Base-by-base conservation (phyloP, 2,888 invertebrate genomes). In the Tipula lateralis region DNA sequence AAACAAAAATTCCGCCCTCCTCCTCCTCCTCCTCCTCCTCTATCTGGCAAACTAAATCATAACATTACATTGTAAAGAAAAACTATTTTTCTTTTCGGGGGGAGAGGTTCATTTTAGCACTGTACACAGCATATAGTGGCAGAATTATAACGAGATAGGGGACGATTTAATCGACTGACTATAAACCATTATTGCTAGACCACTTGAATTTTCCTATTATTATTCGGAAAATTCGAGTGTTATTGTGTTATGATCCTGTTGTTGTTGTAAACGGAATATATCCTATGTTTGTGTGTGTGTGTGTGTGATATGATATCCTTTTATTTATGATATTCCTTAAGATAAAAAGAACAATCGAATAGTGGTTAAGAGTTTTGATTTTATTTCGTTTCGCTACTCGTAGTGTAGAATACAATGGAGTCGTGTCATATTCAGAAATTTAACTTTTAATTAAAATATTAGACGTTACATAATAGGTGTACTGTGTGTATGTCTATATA, bases 171-270 rank as follows among this genome's bases (percentile, higher is more conserved):
- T 66, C 66, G 66, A 66, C 66, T 66, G 66, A 66, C 66, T 66
- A n/a, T n/a, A 66, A 66, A 66, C 66, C 66, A 66, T 66, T 66
- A 66, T 66, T 66, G 66, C 66, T 66, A 66, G 66, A 66, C 66
- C 66, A 66, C 66, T 66, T 66, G 66, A 66, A 66, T 66, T 66
- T 66, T 66, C 19, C 16, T 50, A 50, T 44, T 44, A 44, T 50
- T 50, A 24, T 24, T 66, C 24, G 19, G 24, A 66, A 66, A 66
- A 66, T 24, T 66, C 66, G 66, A 66, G 19, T 12, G 66, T 66
- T 66, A 66, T 66, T 66, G 66, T 66, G 66, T 24, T 66, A 66
- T 66, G 66, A 66, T 66, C 66, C 24, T 2, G 9, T 66, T 66
- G 66, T 66, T 66, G 66, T 66, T 24, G 66, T 66, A 16, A 5